Evolutionary conservation across 2,113 vertebrate genomes (phyloP).

Genomic region (Gymnobelideus leadbeateri): DNA sequence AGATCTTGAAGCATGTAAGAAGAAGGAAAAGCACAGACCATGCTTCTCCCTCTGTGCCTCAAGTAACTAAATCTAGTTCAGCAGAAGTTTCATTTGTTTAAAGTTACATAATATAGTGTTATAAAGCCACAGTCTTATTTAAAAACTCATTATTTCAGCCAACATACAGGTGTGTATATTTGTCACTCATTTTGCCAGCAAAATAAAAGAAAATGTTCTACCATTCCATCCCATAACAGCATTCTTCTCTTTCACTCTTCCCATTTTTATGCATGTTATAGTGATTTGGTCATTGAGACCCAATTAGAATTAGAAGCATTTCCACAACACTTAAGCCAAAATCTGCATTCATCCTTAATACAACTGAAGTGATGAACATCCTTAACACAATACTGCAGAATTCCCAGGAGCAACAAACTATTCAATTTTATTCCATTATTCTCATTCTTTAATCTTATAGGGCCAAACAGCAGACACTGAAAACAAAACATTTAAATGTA

Average conservation of each 20-base stretch:
- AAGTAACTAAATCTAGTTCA: not conserved
- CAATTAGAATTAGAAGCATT: slow-evolving; percentile 50
- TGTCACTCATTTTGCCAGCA: slow-evolving; percentile 8
- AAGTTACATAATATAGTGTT: not conserved
- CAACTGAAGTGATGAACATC: not conserved
- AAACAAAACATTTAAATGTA: slow-evolving; percentile 21
- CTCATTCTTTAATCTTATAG: not conserved
- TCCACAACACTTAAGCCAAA: slow-evolving; percentile 44
- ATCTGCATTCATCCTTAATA: slow-evolving; percentile 12
- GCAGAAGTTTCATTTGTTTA: not conserved
- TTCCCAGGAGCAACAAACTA: not conserved
- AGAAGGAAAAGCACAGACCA: slow-evolving; percentile 15
- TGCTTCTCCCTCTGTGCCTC: not conserved
- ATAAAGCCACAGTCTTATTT: slow-evolving; percentile 1
- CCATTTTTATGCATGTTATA: not conserved
- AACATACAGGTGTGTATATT: not conserved
- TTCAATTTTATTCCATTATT: not conserved
- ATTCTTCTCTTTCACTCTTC: slow-evolving; percentile 14
- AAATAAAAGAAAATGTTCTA: slow-evolving; percentile 28
- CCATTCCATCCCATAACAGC: not conserved
- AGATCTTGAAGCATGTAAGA: not conserved
- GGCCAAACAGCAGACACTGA: not conserved
- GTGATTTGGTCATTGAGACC: not conserved
- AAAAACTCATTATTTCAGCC: slow-evolving; percentile 1
- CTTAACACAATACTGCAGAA: not conserved